Evolutionary conservation across 2,113 vertebrate species (phyloP), one percentile per base, ranked within the genome.

Genomic region (Bagarius yarrelli): DNA sequence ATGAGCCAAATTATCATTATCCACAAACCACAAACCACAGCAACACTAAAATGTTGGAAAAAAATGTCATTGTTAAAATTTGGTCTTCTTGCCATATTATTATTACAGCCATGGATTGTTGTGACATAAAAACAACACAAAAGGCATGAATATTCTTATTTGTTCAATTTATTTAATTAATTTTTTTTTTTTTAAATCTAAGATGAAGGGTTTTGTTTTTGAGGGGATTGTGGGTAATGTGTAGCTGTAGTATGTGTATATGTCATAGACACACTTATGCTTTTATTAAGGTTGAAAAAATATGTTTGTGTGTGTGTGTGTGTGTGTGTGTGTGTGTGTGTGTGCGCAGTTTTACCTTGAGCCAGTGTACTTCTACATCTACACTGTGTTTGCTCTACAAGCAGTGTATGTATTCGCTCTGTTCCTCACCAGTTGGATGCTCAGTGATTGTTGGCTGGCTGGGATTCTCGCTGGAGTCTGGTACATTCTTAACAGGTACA

Each of bases 291-390:
- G 27, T 71, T 3, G 50, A 15, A 32, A 53, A 19, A 53, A 30
- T 53, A 0, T 34, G 50, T 63, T n/a, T 57, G 21, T 60, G 52
- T 30, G 64, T 13, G 36, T 82, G 71, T 79, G 34, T 52, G 52
- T 44, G 40, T 70, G 76, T 80, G 66, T 73, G 52, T 86, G 67
- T 83, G 74, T 83, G 78, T 73, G 13, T 83, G 27, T 86, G 52
- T 81, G 80, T 85, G 84, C 91, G 83, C 93, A 98, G 97, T 89
- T 89, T 2, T 96, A 96, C 81, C 90, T 99, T 90, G 97, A 98
- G 86, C 97, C 98, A 0, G 91, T 99, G 85, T 99, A 98, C 92
- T 99, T 99, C 94, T 99, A 99, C 93, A 96, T 99, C 87, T 98
- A 99, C 89, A 97, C 96, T 25, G 93, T 97, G 81, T 99, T 99